Conservation (phyloP, 2,797 vertebrate genomes). For the Ptychadena robeensis region DNA sequence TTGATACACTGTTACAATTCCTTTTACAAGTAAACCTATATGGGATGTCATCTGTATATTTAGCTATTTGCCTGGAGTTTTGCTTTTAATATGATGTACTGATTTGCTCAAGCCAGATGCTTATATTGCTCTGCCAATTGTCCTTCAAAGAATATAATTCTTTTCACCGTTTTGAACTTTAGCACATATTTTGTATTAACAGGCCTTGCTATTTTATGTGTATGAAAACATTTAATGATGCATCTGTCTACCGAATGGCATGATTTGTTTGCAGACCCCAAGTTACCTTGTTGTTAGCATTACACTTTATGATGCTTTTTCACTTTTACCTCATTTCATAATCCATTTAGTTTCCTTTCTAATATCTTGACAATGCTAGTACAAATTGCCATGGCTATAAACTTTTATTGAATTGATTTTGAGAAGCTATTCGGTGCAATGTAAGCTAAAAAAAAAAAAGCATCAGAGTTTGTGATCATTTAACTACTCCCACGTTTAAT, state of each 20-base stretch:
- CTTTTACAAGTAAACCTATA: too few species aligned
- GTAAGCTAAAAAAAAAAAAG: neutral
- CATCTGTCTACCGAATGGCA: neutral
- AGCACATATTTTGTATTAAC: too few species aligned
- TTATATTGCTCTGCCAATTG: neutral
- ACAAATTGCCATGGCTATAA: slow-evolving; percentile 43
- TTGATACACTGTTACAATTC: too few species aligned
- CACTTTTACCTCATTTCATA: slow-evolving; percentile 34
- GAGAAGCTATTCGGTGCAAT: slow-evolving; percentile 37
- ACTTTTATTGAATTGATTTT: slow-evolving; percentile 48
- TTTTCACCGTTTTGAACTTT: neutral
- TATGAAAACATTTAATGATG: slow-evolving; percentile 17
- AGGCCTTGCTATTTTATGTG: neutral
- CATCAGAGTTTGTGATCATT: slow-evolving; percentile 19
- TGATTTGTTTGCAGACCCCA: slow-evolving; percentile 35
- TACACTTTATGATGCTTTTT: slow-evolving; percentile 24
- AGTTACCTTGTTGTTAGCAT: slow-evolving; percentile 26
- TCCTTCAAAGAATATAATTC: neutral
- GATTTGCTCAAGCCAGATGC: neutral
- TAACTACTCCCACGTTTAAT: slow-evolving; percentile 22
- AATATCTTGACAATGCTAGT: slow-evolving; percentile 45
- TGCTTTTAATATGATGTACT: neutral
- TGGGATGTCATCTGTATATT: neutral
- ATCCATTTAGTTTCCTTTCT: slow-evolving; percentile 43
- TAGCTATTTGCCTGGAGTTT: neutral